Conservation (phyloP, 1,140 invertebrate species). For the Maconellicoccus hirsutus region DNA sequence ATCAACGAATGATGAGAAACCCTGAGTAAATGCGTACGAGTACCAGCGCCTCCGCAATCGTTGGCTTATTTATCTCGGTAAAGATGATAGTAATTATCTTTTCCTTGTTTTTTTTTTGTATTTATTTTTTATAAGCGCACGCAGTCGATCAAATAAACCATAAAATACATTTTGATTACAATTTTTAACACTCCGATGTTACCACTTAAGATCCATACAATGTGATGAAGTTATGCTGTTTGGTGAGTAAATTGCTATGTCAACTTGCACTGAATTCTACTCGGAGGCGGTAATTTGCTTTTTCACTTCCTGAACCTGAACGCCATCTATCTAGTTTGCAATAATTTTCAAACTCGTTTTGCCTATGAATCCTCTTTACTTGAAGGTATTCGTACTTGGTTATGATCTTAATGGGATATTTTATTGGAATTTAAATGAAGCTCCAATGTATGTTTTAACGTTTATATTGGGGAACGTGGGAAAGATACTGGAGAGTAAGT, state of each 20-base stretch:
- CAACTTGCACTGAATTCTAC: not conserved
- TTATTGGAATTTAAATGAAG: not conserved
- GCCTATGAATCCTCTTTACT: too few species aligned
- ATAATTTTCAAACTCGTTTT: not conserved
- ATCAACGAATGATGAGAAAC: not conserved
- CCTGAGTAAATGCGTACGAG: not conserved
- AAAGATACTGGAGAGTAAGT: too few species aligned
- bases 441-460: too few species aligned
- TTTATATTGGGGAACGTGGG: not conserved
- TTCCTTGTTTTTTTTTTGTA: not conserved
- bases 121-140: not conserved
- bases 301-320: not conserved
- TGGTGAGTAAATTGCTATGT: not conserved
- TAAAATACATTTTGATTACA: conserved; percentile 1
- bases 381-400: too few species aligned
- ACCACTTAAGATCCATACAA: not conserved
- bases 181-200: conserved; percentile 4
- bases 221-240: not conserved
- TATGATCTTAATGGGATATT: too few species aligned
- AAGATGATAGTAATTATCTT: not conserved
- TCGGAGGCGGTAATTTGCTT: not conserved
- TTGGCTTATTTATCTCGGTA: not conserved
- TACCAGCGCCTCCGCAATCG: conserved; percentile 6
- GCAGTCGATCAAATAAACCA: not conserved
- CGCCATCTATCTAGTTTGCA: not conserved